Conservation (phyloP, 1,140 invertebrate species). For the Condylostylus longicornis region DNA sequence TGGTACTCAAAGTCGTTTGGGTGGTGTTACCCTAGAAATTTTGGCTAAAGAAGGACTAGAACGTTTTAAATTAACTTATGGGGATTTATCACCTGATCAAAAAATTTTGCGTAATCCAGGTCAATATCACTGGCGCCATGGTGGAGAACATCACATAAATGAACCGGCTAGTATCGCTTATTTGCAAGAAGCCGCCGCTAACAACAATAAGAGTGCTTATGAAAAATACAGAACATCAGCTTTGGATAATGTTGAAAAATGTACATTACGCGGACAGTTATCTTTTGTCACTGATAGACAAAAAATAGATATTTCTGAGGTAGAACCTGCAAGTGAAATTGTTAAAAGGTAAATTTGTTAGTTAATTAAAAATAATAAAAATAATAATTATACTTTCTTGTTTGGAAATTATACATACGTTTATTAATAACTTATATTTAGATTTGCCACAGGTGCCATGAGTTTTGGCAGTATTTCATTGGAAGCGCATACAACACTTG, state of each 20-base stretch:
- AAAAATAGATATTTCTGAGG: conserved; percentile 68
- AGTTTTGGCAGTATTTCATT: conserved; percentile 47
- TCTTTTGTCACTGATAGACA: conserved; percentile 63
- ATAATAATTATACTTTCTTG: not conserved
- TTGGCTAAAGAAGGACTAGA: conserved; percentile 77
- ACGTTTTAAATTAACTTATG: conserved; percentile 68
- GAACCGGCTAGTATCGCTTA: conserved; percentile 87
- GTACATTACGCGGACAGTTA: conserved; percentile 85
- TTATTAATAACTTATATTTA: conserved; percentile 16
- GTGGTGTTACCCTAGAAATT: conserved; percentile 80
- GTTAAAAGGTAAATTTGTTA: conserved; percentile 66
- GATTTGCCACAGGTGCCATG: conserved; percentile 38
- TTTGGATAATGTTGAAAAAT: conserved; percentile 70
- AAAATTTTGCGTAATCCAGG: conserved; percentile 85
- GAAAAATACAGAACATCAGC: conserved; percentile 77
- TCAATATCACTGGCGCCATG: conserved; percentile 88
- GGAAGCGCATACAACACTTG: conserved; percentile 88
- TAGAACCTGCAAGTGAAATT: conserved; percentile 85
- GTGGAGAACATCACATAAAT: conserved; percentile 96
- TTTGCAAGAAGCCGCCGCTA: conserved; percentile 74
- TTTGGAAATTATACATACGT: not conserved
- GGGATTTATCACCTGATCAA: conserved; percentile 51
- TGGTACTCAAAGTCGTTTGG: conserved; percentile 88
- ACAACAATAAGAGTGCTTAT: conserved; percentile 71
- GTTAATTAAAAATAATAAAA: not conserved